A percentile compares a stretch with the other conserved stretches of the same genome.
phyloP scores from a whole-genome alignment of 1,140 invertebrate species.

The Brachystomella parvula region DNA sequence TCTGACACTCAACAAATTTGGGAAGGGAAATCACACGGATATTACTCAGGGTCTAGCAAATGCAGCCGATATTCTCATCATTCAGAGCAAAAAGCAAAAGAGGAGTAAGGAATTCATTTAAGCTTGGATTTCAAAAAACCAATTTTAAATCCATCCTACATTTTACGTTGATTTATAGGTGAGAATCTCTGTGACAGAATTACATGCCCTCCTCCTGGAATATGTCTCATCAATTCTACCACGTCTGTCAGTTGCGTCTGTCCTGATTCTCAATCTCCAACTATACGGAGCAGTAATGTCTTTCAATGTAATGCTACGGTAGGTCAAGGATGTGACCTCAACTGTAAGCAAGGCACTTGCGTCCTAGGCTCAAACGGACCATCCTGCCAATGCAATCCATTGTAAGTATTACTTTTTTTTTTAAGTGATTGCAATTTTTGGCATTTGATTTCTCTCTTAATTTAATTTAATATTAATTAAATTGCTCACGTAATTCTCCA shows the following conservation, averaged over 20 bases:
- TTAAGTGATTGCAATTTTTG: too few species aligned
- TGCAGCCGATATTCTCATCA: constrained; percentile 56
- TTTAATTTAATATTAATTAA: too few species aligned
- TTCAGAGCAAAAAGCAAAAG: constrained; percentile 57
- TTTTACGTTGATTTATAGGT: constrained; percentile 37
- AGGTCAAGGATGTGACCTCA: constrained; percentile 41
- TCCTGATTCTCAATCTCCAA: constrained; percentile 50
- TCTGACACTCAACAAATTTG: constrained; percentile 63
- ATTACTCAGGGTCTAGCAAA: constrained; percentile 51
- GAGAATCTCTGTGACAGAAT: constrained; percentile 42
- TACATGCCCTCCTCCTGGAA: constrained; percentile 46
- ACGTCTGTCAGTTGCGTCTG: constrained; percentile 52
- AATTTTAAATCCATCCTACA: too few species aligned
- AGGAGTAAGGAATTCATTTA: constrained; percentile 15
- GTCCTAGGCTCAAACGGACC: constrained; percentile 44
- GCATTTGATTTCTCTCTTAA: too few species aligned
- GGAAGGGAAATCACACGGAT: constrained; percentile 48
- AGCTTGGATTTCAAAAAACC: not conserved
- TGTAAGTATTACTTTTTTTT: too few species aligned
- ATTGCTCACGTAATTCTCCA: not conserved
- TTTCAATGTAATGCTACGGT: constrained; percentile 29
- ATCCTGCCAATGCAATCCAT: constrained; percentile 52
- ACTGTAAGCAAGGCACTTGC: constrained; percentile 52
- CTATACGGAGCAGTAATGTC: constrained; percentile 1
- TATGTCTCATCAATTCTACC: constrained; percentile 39